Evolutionary conservation across 1,140 invertebrate species (phyloP), one percentile per base, ranked within the genome.

Genomic region (Harlomillsia oculata): DNA sequence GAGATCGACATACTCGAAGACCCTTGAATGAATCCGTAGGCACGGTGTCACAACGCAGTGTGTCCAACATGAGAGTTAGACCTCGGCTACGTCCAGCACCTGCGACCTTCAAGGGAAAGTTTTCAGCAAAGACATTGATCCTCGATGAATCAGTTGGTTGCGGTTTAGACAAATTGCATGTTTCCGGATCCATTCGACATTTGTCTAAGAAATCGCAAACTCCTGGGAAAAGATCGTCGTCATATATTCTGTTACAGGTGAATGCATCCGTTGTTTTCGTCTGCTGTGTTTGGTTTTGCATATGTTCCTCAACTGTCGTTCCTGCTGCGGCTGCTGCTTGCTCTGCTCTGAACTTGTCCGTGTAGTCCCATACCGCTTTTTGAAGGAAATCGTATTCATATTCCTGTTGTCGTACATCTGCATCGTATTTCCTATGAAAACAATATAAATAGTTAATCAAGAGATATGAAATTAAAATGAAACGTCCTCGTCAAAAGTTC

Each of bases 41-140:
- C 6, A 65, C 58, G 13, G 48, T 32, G 20, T 44, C 63, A 40
- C 63, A 65, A 51, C 60, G 23, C 23, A 53, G 26, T 23, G 48
- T 50, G 23, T 39, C 48, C 48, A 65, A 23, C 56, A 66, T 65
- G 8, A 66, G 36, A 9, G 63, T 66, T 4, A 66, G 40, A 32
- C 65, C 65, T 14, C 65, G 48, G 51, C 60, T 65, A 44, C 63
- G 37, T 28, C 65, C 65, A 46, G 63, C 56, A 13, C 65, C 65
- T n/a, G 49, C 41, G 2, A 62, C 63, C 45, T 56, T 59, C 11
- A 65, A 43, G 23, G 63, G 63, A 30, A 45, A 56, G 11, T 53
- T 45, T 14, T 61, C 62, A 6, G 28, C 28, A 30, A 46, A 41
- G 4, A 40, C 20, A 36, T 34, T 48, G 14, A 18, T 18, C 1